These are phyloP conservation scores for Rhizoglyphus robini DNA, from an alignment of 1,140 invertebrate genomes.

Conservation along the genomic window DNA sequence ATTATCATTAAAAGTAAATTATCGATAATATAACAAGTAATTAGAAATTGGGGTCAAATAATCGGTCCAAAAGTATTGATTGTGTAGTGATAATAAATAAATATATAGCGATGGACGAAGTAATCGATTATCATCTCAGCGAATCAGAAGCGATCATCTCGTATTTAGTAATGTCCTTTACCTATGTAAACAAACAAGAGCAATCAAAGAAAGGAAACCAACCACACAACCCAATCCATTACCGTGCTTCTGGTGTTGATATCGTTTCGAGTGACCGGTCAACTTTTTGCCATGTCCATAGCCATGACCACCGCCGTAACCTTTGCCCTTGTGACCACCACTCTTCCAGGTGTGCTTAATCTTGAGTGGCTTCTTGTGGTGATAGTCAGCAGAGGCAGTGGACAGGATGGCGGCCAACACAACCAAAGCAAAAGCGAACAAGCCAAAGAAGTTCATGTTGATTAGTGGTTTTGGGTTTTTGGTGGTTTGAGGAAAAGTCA, in stretches of 20 bases:
- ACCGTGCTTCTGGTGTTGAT: neutral
- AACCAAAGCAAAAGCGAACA: neutral
- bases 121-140: neutral
- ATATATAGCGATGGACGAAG: neutral
- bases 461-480: neutral
- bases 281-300: neutral
- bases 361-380: neutral
- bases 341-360: conserved; percentile 1
- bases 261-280: neutral
- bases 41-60: too few species aligned
- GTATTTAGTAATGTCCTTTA: neutral
- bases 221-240: neutral
- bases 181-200: neutral
- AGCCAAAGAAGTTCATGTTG: conserved; percentile 7
- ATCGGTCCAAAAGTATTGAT: neutral
- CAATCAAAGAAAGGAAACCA: neutral
- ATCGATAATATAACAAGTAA: too few species aligned
- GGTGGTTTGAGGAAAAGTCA: neutral
- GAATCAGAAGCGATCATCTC: neutral
- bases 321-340: neutral
- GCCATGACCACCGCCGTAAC: neutral
- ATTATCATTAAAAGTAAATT: too few species aligned
- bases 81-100: neutral
- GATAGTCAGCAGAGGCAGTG: neutral
- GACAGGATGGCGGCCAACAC: neutral